Evolutionary conservation across 2,888 invertebrate species (phyloP).

Genomic region (Lingula anatina): DNA sequence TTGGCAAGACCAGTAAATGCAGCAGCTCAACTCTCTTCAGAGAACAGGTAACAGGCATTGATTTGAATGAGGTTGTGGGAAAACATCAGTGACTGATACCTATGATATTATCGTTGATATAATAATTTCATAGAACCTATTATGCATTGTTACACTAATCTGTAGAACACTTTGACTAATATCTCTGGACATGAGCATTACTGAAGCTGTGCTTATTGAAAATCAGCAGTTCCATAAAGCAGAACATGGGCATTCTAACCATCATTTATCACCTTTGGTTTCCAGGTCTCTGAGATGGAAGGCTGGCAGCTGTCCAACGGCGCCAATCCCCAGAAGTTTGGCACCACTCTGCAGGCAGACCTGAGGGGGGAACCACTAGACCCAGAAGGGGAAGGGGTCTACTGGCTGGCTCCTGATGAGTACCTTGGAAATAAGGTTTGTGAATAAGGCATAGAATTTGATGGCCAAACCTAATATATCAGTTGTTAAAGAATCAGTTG

Average conservation of each 20-base stretch:
- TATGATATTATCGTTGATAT: no score
- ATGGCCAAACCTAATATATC: not conserved
- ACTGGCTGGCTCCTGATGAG: conserved; percentile 70
- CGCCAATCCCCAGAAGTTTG: not conserved
- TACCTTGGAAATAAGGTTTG: conserved; percentile 70
- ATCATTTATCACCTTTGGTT: no score
- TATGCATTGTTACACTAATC: no score
- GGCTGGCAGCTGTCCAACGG: conserved; percentile 65
- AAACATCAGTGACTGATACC: not conserved
- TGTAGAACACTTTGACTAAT: no score
- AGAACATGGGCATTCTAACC: not conserved
- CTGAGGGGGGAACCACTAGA: no score
- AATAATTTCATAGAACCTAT: no score
- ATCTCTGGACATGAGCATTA: no score
- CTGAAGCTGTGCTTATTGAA: no score
- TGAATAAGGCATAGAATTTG: no score
- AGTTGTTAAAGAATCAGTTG: no score
- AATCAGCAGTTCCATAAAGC: not conserved
- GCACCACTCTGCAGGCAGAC: no score
- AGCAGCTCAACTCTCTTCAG: conserved; percentile 72
- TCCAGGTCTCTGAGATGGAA: conserved; percentile 61
- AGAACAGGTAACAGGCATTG: conserved; percentile 62
- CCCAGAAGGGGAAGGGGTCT: conserved; percentile 54
- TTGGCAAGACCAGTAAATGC: conserved; percentile 87
- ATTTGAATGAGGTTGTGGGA: not conserved